Conservation (phyloP, 2,888 invertebrate species). For the Steinernema hermaphroditum region DNA sequence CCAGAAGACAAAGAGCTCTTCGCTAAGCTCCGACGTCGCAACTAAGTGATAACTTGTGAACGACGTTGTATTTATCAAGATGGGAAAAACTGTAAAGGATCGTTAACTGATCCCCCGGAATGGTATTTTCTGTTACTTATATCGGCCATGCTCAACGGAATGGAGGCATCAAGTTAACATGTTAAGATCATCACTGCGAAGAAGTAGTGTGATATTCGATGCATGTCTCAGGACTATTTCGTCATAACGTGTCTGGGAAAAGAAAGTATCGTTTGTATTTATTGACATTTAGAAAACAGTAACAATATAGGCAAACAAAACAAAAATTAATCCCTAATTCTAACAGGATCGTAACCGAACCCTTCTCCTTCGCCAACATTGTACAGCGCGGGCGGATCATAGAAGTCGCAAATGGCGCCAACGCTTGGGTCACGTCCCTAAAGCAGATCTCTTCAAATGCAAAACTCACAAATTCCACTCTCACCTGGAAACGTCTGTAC, state of each 20-base stretch:
- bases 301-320: slow-evolving; percentile 10
- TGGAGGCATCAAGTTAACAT: too few relatives aligned
- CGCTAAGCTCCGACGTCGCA: slow-evolving; percentile 35
- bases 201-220: too few relatives aligned
- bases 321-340: not conserved
- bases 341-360: not conserved
- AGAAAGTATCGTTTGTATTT: slow-evolving; percentile 18
- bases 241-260: too few relatives aligned
- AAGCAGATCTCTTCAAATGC: slow-evolving; percentile 27
- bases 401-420: slow-evolving; percentile 65
- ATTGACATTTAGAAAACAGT: slow-evolving; percentile 1
- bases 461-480: slow-evolving; percentile 5
- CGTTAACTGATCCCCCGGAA: too few relatives aligned
- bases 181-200: too few relatives aligned
- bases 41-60: not conserved
- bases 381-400: slow-evolving; percentile 58
- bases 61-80: not conserved
- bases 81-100: not conserved
- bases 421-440: slow-evolving; percentile 64
- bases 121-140: too few relatives aligned
- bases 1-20: slow-evolving; percentile 57
- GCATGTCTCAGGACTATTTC: too few relatives aligned
- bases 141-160: too few relatives aligned
- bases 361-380: slow-evolving; percentile 31
- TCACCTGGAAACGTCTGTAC: slow-evolving; percentile 60